Evolutionary conservation across 2,888 invertebrate genomes (phyloP).

Genomic region (Pyrrhia umbra): DNA sequence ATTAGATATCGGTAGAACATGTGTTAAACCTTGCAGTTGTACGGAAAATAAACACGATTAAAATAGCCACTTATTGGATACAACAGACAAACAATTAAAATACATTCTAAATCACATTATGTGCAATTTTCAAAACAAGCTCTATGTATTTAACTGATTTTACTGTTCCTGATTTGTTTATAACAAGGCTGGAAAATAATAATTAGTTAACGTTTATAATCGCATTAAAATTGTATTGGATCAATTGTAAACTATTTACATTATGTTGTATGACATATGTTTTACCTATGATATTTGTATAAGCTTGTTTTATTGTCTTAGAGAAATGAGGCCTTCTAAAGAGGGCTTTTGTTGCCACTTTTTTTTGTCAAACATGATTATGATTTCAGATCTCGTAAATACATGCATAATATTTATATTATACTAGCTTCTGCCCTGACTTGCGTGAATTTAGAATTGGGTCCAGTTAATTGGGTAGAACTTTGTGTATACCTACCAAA

Average conservation of each 20-base stretch:
- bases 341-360: too few relatives aligned
- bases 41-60: slow-evolving; percentile 1
- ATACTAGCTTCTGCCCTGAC: too few relatives aligned
- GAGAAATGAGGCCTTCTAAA: too few relatives aligned
- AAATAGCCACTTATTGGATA: slow-evolving; percentile 10
- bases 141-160: not conserved
- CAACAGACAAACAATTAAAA: slow-evolving; percentile 40
- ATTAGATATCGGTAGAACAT: slow-evolving; percentile 14
- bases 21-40: slow-evolving; percentile 2
- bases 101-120: slow-evolving; percentile 44
- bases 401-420: too few relatives aligned
- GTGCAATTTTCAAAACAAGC: slow-evolving; percentile 17
- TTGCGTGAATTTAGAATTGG: too few relatives aligned
- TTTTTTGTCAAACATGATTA: too few relatives aligned
- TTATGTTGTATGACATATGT: not conserved
- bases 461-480: too few relatives aligned
- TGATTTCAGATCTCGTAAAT: too few relatives aligned
- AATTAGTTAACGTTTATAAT: slow-evolving; percentile 11
- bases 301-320: too few relatives aligned
- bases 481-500: too few relatives aligned
- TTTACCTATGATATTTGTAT: too few relatives aligned
- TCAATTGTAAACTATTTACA: slow-evolving; percentile 25
- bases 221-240: slow-evolving; percentile 16
- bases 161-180: slow-evolving; percentile 38
- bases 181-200: slow-evolving; percentile 32